These are phyloP conservation scores for Mimumesa dahlbomi DNA, from an alignment of 2,888 invertebrate species.

Conservation along the genomic window DNA sequence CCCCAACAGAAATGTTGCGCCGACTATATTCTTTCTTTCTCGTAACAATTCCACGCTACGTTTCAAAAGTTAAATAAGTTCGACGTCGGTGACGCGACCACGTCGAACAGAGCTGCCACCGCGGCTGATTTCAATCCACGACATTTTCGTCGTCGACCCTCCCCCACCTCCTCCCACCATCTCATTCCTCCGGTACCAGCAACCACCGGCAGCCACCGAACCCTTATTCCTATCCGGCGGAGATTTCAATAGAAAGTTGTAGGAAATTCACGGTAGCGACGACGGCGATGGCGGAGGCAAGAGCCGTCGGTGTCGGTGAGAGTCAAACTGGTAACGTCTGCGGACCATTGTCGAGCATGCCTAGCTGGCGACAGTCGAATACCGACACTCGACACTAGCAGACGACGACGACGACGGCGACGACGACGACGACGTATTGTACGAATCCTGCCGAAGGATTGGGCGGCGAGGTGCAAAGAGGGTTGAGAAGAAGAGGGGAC, in stretches of 20 bases:
- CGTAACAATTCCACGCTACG: too few relatives aligned
- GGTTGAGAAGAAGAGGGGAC: constrained; percentile 35
- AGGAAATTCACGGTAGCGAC: constrained; percentile 72
- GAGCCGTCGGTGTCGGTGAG: constrained; percentile 61
- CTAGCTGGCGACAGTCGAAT: constrained; percentile 60
- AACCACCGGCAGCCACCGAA: too few relatives aligned
- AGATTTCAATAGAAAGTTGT: constrained; percentile 73
- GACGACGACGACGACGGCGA: constrained; percentile 28
- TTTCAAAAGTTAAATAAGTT: constrained; percentile 35
- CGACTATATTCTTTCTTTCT: too few relatives aligned
- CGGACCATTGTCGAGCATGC: constrained; percentile 63
- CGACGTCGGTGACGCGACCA: constrained; percentile 22
- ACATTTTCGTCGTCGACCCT: constrained; percentile 24
- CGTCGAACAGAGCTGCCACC: constrained; percentile 28
- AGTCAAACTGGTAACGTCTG: constrained; percentile 69
- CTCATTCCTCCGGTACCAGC: constrained; percentile 26
- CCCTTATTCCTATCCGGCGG: constrained; percentile 66
- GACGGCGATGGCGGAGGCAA: constrained; percentile 64
- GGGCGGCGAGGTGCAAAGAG: constrained; percentile 30
- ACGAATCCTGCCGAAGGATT: constrained; percentile 34
- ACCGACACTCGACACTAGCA: constrained; percentile 57
- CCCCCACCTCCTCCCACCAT: constrained; percentile 15
- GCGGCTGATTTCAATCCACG: constrained; percentile 58
- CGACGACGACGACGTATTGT: constrained; percentile 54
- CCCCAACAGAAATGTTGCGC: too few relatives aligned